phyloP scores from a whole-genome alignment of 2,113 vertebrate species.

The Formicarius rufipectus region DNA sequence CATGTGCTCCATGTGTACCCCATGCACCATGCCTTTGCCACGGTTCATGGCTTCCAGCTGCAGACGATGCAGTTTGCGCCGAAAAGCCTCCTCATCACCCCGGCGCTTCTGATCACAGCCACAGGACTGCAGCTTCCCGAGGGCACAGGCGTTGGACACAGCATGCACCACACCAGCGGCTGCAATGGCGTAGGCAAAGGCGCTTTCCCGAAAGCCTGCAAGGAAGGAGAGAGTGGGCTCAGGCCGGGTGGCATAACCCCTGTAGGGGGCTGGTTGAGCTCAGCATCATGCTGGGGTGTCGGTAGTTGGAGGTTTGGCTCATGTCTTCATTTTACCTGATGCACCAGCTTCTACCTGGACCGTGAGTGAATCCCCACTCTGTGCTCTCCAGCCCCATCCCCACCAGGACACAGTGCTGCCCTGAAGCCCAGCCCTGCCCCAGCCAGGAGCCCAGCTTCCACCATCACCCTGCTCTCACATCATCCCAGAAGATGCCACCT shows the following conservation, averaged over 20 bases:
- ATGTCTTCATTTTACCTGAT: not conserved
- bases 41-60: slow-evolving; percentile 95
- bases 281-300: not conserved
- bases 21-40: slow-evolving; percentile 94
- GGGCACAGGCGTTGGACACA: slow-evolving; percentile 93
- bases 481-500: not conserved
- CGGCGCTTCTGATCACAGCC: slow-evolving; percentile 91
- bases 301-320: not conserved
- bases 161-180: slow-evolving; percentile 93
- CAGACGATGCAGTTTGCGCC: slow-evolving; percentile 89
- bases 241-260: rapidly evolving
- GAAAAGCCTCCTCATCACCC: slow-evolving; percentile 93
- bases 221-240: not conserved
- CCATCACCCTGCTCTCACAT: not conserved
- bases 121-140: slow-evolving; percentile 93
- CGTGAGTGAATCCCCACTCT: rapidly evolving
- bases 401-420: not conserved
- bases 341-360: not conserved
- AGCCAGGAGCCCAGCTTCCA: not conserved
- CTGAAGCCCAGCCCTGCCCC: not conserved
- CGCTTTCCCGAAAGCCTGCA: slow-evolving; percentile 93
- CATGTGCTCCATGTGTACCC: slow-evolving; percentile 90
- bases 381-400: not conserved
- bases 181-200: slow-evolving; percentile 93
- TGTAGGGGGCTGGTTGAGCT: rapidly evolving